Percentiles rank a stretch among this genome's conserved stretches.
Conservation (phyloP, 2,113 vertebrate species). For the Canis aureus region DNA sequence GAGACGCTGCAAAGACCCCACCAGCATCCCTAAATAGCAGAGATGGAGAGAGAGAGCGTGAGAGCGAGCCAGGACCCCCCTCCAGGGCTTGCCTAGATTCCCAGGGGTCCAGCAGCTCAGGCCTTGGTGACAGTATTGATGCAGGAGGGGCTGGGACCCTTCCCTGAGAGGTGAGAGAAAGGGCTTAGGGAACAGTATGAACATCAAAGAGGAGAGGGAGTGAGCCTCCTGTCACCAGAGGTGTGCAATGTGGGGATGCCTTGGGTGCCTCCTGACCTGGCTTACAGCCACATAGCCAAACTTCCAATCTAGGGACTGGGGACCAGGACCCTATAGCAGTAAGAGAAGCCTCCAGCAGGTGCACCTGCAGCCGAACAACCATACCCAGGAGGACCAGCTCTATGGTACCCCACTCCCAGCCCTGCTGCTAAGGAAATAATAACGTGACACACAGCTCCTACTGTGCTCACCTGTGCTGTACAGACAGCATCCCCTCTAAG, state of each 20-base stretch:
- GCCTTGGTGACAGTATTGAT: background rate
- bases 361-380: too few relatives aligned
- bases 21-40: background rate
- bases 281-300: background rate
- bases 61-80: rapidly evolving
- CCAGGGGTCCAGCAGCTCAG: background rate
- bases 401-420: rapidly evolving
- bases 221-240: background rate
- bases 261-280: background rate
- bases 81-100: background rate
- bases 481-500: rapidly evolving
- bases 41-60: too few relatives aligned
- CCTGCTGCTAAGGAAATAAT: rapidly evolving
- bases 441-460: rapidly evolving
- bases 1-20: background rate
- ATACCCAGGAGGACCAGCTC: background rate
- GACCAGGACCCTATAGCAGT: background rate
- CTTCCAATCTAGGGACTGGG: background rate
- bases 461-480: rapidly evolving
- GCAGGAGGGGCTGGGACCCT: rapidly evolving
- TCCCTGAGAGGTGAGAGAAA: background rate
- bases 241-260: too few relatives aligned
- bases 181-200: background rate
- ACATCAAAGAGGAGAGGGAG: rapidly evolving
- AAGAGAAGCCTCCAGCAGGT: background rate